A percentile compares a stretch with the other conserved stretches of the same genome.
Conservation (phyloP, 2,888 invertebrate species). For the Stenichneumon culpator region DNA sequence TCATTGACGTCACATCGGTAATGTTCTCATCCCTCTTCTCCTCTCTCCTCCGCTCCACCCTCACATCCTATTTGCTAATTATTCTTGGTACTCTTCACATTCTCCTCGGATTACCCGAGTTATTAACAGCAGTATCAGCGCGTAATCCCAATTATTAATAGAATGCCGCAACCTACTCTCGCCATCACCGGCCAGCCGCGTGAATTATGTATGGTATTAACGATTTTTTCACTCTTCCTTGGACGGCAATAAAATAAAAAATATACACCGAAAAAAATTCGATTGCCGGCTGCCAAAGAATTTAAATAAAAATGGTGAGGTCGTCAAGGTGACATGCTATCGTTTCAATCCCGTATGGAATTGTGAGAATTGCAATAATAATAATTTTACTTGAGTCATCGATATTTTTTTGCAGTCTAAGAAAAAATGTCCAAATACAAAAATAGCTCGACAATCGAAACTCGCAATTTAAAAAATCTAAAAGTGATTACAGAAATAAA, state of each 20-base stretch:
- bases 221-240: neutral
- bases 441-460: neutral
- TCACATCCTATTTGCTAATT: constrained; percentile 41
- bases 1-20: neutral
- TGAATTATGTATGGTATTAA: neutral
- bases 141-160: constrained; percentile 49
- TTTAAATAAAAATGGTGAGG: too few species aligned
- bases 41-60: neutral
- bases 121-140: constrained; percentile 36
- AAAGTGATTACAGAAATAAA: neutral
- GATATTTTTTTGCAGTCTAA: neutral
- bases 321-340: too few species aligned
- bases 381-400: too few species aligned
- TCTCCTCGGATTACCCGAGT: constrained; percentile 23
- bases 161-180: constrained; percentile 8
- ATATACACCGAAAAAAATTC: too few species aligned
- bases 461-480: too few species aligned
- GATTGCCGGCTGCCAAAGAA: too few species aligned
- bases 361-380: too few species aligned
- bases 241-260: too few species aligned
- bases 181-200: neutral
- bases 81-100: neutral
- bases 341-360: too few species aligned
- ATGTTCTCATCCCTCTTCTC: neutral
- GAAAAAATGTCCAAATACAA: neutral